Conservation (phyloP, 2,888 invertebrate genomes). For the Timandra comae region DNA sequence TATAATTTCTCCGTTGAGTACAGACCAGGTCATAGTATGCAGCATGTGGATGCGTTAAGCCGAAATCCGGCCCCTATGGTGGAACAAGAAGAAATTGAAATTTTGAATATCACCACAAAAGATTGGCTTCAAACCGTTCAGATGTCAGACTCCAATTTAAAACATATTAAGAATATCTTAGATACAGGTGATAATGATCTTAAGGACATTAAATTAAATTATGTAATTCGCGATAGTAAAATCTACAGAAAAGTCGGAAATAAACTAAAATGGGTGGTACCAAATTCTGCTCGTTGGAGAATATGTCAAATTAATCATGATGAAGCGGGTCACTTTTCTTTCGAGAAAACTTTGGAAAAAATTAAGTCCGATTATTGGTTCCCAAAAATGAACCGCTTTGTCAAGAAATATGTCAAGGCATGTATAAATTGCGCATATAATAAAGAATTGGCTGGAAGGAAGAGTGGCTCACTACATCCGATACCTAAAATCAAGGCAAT, state of each 20-base stretch:
- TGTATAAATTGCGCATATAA: slow-evolving; percentile 33
- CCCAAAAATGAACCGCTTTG: slow-evolving; percentile 24
- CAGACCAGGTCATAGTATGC: slow-evolving; percentile 28
- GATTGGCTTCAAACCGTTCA: background rate
- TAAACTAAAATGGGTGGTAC: slow-evolving; percentile 28
- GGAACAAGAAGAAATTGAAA: background rate
- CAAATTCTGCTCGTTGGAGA: slow-evolving; percentile 27
- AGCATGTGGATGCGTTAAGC: slow-evolving; percentile 36
- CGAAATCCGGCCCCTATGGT: slow-evolving; percentile 20
- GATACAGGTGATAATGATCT: slow-evolving; percentile 3
- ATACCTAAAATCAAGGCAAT: slow-evolving; percentile 22
- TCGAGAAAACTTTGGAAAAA: slow-evolving; percentile 20
- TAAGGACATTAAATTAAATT: slow-evolving; percentile 17
- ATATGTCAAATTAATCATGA: slow-evolving; percentile 32
- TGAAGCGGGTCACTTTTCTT: slow-evolving; percentile 30
- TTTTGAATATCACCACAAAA: background rate
- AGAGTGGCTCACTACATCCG: slow-evolving; percentile 19
- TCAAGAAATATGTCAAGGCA: slow-evolving; percentile 23
- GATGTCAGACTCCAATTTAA: slow-evolving; percentile 19
- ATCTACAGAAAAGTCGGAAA: slow-evolving; percentile 20
- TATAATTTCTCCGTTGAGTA: slow-evolving; percentile 32
- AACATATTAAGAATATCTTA: slow-evolving; percentile 14
- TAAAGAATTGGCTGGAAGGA: slow-evolving; percentile 20
- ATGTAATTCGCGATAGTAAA: slow-evolving; percentile 10
- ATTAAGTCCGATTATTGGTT: slow-evolving; percentile 34